Percentiles rank a stretch among this genome's conserved stretches.
Conservation (phyloP, 2,797 vertebrate species). For the Characodon lateralis region DNA sequence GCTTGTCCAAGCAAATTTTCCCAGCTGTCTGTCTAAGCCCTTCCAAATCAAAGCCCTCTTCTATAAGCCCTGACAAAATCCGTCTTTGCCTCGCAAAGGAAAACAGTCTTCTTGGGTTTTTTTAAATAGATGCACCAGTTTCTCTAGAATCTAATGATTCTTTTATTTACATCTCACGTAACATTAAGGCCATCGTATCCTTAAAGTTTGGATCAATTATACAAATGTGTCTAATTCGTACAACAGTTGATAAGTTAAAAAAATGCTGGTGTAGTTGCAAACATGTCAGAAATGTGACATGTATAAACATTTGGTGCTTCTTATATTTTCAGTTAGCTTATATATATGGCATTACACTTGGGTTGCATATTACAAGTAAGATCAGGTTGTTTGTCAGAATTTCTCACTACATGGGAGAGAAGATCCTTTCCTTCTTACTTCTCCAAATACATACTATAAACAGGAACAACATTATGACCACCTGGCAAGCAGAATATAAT, state of each 20-base stretch:
- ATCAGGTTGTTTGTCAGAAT: background rate
- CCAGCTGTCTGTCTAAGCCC: conserved; percentile 56
- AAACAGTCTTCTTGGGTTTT: conserved; percentile 9
- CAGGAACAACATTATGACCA: too few species aligned
- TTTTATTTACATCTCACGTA: background rate
- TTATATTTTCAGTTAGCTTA: background rate
- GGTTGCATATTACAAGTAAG: too few species aligned
- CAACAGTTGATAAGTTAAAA: background rate
- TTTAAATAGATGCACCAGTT: conserved; percentile 13
- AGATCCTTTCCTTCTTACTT: background rate
- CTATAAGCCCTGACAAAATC: conserved; percentile 29
- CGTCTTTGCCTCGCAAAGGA: conserved; percentile 20
- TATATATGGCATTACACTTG: too few species aligned
- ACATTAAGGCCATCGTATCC: background rate
- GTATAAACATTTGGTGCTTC: background rate
- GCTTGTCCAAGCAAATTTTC: conserved; percentile 61
- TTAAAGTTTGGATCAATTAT: background rate
- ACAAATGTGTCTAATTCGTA: background rate
- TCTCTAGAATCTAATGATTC: background rate
- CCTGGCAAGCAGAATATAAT: background rate
- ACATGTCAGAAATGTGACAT: background rate
- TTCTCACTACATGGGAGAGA: background rate
- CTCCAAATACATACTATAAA: too few species aligned
- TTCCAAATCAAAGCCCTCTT: conserved; percentile 50
- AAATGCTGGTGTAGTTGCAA: background rate